Percentiles rank a stretch among this genome's conserved stretches.
Evolutionary conservation across 1,140 invertebrate species (phyloP).

Genomic region (Grapholita molesta): DNA sequence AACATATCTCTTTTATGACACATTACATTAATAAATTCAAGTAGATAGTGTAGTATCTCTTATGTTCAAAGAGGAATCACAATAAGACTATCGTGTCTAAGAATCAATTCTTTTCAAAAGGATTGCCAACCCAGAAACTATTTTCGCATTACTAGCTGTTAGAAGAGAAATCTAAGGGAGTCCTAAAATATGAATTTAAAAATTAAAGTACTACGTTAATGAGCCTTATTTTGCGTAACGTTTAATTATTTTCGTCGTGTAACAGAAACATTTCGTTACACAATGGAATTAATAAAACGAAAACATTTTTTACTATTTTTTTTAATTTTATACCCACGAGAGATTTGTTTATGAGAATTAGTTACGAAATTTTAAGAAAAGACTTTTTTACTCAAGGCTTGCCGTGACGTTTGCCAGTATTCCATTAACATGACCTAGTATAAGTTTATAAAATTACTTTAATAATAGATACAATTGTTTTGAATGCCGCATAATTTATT

Average conservation of each 20-base stretch:
- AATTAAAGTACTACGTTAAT: neutral
- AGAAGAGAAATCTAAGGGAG: too few species aligned
- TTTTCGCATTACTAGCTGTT: too few species aligned
- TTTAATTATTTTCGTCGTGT: too few species aligned
- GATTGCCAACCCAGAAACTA: too few species aligned
- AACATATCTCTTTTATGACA: neutral
- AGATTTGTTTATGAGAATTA: too few species aligned
- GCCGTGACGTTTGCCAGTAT: slow-evolving; percentile 6
- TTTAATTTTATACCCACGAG: too few species aligned
- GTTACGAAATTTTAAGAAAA: neutral
- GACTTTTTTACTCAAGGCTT: neutral
- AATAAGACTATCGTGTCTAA: too few species aligned
- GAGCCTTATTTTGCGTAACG: neutral
- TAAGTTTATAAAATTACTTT: slow-evolving; percentile 14
- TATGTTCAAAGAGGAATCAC: too few species aligned
- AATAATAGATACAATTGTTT: slow-evolving; percentile 6
- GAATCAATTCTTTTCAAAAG: too few species aligned
- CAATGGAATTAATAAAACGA: neutral
- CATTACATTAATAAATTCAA: too few species aligned
- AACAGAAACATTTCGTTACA: neutral
- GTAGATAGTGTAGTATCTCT: too few species aligned
- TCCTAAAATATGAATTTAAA: neutral
- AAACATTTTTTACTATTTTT: too few species aligned
- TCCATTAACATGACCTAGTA: neutral
- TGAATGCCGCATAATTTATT: slow-evolving; percentile 7